A percentile compares a stretch with the other conserved stretches of the same genome.
Conservation (phyloP, 2,797 vertebrate genomes). For the Hemibagrus guttatus region DNA sequence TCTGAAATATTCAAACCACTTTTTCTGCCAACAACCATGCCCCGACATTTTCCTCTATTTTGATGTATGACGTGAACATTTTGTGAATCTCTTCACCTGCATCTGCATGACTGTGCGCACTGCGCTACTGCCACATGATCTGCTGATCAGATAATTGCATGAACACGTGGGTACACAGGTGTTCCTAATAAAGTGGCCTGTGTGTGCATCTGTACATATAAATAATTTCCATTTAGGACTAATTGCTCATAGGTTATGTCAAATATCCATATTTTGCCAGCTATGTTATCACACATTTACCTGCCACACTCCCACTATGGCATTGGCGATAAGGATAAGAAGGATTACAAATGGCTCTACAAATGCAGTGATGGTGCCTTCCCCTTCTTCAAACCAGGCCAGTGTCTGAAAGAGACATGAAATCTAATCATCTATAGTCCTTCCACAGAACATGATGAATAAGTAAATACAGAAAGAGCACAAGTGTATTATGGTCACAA, state of each 20-base stretch:
- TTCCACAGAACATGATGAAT: background rate
- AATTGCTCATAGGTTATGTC: background rate
- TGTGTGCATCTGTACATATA: background rate
- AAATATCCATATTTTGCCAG: background rate
- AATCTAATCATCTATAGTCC: background rate
- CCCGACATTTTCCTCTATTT: too few species aligned
- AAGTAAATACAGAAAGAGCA: background rate
- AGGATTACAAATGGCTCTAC: conserved; percentile 83
- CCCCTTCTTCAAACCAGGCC: conserved; percentile 82
- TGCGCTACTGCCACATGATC: background rate
- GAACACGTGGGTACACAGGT: background rate
- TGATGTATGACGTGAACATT: background rate
- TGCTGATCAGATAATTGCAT: background rate
- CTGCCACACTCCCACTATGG: conserved; percentile 82
- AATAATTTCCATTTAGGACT: background rate
- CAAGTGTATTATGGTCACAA: background rate
- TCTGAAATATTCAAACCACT: too few species aligned
- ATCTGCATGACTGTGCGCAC: background rate
- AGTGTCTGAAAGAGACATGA: conserved; percentile 66
- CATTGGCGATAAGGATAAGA: conserved; percentile 81
- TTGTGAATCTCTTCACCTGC: background rate
- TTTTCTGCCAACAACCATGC: background rate
- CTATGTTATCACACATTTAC: conserved; percentile 54
- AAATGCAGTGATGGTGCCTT: conserved; percentile 80
- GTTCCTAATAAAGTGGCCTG: background rate